phyloP scores from a whole-genome alignment of 92 coral and sea anemone species.

The Palythoa grandiflora region DNA sequence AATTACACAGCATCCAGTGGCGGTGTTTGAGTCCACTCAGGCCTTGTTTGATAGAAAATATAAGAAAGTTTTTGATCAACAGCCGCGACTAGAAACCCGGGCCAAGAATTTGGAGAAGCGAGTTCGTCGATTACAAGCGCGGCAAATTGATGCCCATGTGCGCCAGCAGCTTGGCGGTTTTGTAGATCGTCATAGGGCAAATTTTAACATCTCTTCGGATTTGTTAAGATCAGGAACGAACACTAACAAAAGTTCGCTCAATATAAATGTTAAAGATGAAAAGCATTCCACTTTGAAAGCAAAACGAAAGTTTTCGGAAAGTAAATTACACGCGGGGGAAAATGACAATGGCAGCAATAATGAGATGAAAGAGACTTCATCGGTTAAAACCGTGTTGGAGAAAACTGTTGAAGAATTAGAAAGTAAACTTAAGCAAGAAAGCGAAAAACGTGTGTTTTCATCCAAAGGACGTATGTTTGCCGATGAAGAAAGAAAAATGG shows the following conservation, averaged over 20 bases:
- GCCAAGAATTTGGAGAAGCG: conserved; percentile 95
- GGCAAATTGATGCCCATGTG: conserved; percentile 99
- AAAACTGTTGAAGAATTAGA: conserved; percentile 42
- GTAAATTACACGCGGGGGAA: conserved; percentile 49
- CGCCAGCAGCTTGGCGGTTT: conserved; percentile 88
- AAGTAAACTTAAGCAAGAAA: conserved; percentile 33
- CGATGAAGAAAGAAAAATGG: conserved; percentile 67
- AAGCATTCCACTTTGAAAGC: conserved; percentile 21
- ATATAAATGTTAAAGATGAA: conserved; percentile 52
- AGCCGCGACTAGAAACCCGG: conserved; percentile 85
- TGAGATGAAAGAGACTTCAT: conserved; percentile 37
- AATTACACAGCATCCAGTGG: conserved; percentile 87
- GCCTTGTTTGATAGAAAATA: conserved; percentile 80
- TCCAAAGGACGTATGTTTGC: conserved; percentile 65
- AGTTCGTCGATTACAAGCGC: conserved; percentile 99
- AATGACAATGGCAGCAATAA: conserved; percentile 40
- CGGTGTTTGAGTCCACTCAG: conserved; percentile 73
- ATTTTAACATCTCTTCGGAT: conserved; percentile 46
- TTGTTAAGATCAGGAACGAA: conserved; percentile 43
- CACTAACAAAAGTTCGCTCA: conserved; percentile 42
- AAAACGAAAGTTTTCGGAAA: conserved; percentile 35
- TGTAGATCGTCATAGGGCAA: conserved; percentile 69
- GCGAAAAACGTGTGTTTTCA: conserved; percentile 33
- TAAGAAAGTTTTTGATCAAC: conserved; percentile 75
- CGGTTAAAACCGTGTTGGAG: conserved; percentile 17